Evolutionary conservation across 2,113 vertebrate species (phyloP).

Genomic region (Hassar affinis): DNA sequence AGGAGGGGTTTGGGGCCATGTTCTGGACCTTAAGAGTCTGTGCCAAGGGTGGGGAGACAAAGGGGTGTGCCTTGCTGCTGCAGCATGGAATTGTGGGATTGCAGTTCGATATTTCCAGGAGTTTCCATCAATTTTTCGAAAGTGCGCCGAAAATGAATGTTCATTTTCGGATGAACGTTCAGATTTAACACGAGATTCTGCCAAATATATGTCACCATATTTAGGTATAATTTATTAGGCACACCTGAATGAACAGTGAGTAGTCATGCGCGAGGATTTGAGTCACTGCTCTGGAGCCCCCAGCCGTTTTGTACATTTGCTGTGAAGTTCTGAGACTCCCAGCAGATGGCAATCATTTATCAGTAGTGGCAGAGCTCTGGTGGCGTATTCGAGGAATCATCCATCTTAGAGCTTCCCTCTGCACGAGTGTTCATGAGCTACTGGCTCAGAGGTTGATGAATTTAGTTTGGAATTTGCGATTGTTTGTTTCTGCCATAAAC

Average conservation of each 20-base stretch:
- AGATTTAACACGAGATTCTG: background rate
- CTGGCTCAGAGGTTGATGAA: background rate
- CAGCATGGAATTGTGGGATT: conserved; percentile 3
- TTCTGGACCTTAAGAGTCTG: conserved; percentile 43
- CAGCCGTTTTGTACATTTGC: background rate
- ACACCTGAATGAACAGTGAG: background rate
- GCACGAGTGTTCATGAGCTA: background rate
- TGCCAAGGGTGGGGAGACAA: conserved; percentile 23
- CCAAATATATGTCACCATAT: background rate
- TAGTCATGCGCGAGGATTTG: background rate
- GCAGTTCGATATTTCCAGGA: background rate
- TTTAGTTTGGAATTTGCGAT: background rate
- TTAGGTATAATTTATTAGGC: background rate
- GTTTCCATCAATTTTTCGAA: background rate
- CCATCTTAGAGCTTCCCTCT: background rate
- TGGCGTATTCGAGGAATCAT: background rate
- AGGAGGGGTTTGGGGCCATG: conserved; percentile 50
- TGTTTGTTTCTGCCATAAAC: background rate
- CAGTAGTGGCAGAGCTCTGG: background rate
- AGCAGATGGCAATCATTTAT: conserved; percentile 57
- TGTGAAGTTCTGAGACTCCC: conserved; percentile 29
- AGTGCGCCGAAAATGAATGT: background rate
- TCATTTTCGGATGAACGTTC: background rate
- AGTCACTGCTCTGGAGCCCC: background rate
- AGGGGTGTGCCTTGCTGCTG: background rate